A percentile compares a stretch with the other conserved stretches of the same genome.
Evolutionary conservation across 1,140 invertebrate genomes (phyloP).

Genomic region (Campoletis sonorensis): DNA sequence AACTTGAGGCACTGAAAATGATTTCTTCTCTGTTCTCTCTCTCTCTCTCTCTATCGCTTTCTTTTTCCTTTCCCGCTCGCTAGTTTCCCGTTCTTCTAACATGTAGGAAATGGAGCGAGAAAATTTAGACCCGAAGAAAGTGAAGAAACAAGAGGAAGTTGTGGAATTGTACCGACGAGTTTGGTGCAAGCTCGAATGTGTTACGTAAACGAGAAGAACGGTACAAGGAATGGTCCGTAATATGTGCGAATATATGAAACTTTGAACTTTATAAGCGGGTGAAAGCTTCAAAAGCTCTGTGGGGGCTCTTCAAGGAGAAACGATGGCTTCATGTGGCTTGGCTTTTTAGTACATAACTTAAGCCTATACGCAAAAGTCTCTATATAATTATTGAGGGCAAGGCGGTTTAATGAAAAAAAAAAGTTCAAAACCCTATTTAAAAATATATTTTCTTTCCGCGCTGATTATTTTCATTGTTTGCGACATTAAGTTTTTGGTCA

Average conservation of each 20-base stretch:
- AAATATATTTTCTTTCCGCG: too few species aligned
- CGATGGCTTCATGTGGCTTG: too few species aligned
- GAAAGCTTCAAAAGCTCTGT: neutral
- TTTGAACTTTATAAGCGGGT: neutral
- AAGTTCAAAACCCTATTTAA: too few species aligned
- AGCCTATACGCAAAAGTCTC: too few species aligned
- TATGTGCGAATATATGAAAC: neutral
- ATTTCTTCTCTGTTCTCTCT: neutral
- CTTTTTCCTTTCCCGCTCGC: neutral
- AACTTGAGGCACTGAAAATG: conserved; percentile 8
- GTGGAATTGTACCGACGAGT: conserved; percentile 12
- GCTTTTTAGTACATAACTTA: too few species aligned
- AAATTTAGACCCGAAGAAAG: neutral
- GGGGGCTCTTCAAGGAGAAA: neutral
- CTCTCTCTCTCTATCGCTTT: neutral
- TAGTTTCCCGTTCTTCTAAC: neutral
- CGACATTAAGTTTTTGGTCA: too few species aligned
- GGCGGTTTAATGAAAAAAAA: too few species aligned
- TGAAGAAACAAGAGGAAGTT: conserved; percentile 1
- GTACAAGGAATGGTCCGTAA: neutral
- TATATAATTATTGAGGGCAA: too few species aligned
- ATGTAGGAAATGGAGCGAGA: neutral
- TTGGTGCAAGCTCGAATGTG: neutral
- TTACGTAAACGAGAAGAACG: neutral
- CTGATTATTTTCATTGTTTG: neutral